phyloP scores from a whole-genome alignment of 2,888 invertebrate species.

The Xestia xanthographa region DNA sequence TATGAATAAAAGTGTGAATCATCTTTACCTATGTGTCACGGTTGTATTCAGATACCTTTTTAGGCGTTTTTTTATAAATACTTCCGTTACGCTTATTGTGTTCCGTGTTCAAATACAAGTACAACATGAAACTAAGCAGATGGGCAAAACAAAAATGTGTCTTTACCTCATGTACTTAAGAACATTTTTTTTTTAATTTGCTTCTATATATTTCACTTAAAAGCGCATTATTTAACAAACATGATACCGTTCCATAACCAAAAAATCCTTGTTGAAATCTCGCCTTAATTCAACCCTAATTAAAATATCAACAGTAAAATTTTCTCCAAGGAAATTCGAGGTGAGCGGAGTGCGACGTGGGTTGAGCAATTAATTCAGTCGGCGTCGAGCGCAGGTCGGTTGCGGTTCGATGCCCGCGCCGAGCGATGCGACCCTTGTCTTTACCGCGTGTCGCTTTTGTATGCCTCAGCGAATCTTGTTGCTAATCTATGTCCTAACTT shows the following conservation, averaged over 20 bases:
- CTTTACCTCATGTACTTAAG: background rate
- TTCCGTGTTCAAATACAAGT: background rate
- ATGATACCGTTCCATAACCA: background rate
- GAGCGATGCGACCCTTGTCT: slow-evolving; percentile 69
- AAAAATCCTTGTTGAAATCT: slow-evolving; percentile 37
- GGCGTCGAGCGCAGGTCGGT: slow-evolving; percentile 72
- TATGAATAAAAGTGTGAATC: background rate
- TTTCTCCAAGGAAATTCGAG: slow-evolving; percentile 53
- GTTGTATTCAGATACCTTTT: background rate
- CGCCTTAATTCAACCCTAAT: slow-evolving; percentile 54
- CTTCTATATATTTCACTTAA: background rate
- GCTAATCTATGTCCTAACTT: slow-evolving; percentile 63
- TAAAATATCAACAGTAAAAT: slow-evolving; percentile 63
- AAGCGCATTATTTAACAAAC: background rate
- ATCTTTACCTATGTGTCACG: background rate
- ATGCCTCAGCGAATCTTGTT: slow-evolving; percentile 63
- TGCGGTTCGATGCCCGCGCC: slow-evolving; percentile 74
- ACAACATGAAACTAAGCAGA: background rate
- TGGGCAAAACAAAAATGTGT: background rate
- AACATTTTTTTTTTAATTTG: background rate
- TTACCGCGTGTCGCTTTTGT: slow-evolving; percentile 64
- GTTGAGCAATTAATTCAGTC: slow-evolving; percentile 73
- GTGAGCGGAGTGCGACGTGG: slow-evolving; percentile 53
- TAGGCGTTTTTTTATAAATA: background rate
- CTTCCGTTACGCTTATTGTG: background rate